Percentiles rank a stretch among this genome's conserved stretches.
Evolutionary conservation across 2,888 invertebrate species (phyloP).

Genomic region (Cheilosia pagana): DNA sequence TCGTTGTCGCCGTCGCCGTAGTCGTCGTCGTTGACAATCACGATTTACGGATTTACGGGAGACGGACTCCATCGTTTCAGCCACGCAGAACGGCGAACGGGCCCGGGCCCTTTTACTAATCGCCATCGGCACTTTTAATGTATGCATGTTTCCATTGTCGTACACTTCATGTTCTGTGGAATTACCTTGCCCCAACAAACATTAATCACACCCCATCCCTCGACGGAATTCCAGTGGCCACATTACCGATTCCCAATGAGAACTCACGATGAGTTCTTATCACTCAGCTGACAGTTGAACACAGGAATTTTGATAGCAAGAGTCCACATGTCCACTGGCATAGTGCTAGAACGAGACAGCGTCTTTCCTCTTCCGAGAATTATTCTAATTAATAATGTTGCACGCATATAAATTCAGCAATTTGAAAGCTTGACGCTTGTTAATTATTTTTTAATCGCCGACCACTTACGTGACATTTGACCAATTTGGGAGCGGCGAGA

Average conservation of each 20-base stretch:
- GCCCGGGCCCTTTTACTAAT: constrained; percentile 54
- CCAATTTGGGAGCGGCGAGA: constrained; percentile 45
- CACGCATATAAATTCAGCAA: constrained; percentile 63
- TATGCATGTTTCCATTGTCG: constrained; percentile 56
- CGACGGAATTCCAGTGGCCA: constrained; percentile 65
- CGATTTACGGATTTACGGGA: constrained; percentile 52
- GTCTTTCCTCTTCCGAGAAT: constrained; percentile 55
- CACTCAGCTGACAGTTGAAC: constrained; percentile 70
- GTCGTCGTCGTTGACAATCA: constrained; percentile 53
- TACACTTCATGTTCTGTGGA: constrained; percentile 66
- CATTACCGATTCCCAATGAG: constrained; percentile 66
- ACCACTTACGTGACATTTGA: constrained; percentile 72
- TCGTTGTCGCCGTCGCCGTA: background rate
- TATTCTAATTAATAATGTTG: constrained; percentile 60
- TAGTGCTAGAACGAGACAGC: background rate
- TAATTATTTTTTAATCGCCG: constrained; percentile 71
- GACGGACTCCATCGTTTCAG: constrained; percentile 53
- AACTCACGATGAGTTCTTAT: constrained; percentile 68
- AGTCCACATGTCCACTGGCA: constrained; percentile 17
- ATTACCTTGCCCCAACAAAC: constrained; percentile 60
- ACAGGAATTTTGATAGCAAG: constrained; percentile 67
- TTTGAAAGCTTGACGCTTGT: constrained; percentile 66
- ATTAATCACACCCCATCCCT: constrained; percentile 67
- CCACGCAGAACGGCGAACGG: constrained; percentile 35
- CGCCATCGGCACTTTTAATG: constrained; percentile 49